Percentiles rank a stretch among this genome's conserved stretches.
phyloP scores from a whole-genome alignment of 2,797 vertebrate species.

The Geotria australis region DNA sequence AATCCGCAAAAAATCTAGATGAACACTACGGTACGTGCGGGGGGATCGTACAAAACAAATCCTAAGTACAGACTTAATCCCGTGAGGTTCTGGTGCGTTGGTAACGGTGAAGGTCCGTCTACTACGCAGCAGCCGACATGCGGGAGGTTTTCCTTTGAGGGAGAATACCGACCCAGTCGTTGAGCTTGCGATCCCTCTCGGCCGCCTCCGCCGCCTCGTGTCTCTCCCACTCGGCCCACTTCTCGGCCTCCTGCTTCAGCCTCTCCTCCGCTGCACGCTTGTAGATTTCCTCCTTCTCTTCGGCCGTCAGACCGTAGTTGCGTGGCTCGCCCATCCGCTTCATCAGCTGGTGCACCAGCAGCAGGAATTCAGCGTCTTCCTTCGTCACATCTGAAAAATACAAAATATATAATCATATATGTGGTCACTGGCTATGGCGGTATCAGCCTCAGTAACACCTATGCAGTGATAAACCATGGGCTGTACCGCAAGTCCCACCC shows the following conservation, averaged over 20 bases:
- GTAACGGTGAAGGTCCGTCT: no score
- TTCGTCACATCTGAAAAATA: constrained; percentile 19
- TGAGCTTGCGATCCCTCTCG: constrained; percentile 21
- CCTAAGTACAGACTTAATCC: no score
- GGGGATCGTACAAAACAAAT: no score
- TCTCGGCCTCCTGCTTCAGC: constrained; percentile 13
- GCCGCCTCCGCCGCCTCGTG: constrained; percentile 20
- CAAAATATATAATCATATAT: neutral
- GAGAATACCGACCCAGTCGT: constrained; percentile 38
- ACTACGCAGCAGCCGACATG: no score
- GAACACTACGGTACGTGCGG: no score
- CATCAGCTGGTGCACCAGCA: constrained; percentile 21
- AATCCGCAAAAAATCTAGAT: no score
- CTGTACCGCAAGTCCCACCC: no score
- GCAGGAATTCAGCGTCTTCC: constrained; percentile 15
- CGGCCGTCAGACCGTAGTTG: constrained; percentile 29
- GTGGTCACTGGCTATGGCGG: neutral
- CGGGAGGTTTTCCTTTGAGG: no score
- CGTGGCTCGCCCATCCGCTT: constrained; percentile 25
- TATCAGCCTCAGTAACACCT: neutral
- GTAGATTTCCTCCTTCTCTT: constrained; percentile 22
- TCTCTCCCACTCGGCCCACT: constrained; percentile 12
- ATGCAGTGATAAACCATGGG: no score
- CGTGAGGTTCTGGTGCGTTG: no score
- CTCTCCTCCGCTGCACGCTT: constrained; percentile 12